These are phyloP conservation scores for Platerodrilus igneus DNA, from an alignment of 2,888 invertebrate genomes.

Conservation along the genomic window DNA sequence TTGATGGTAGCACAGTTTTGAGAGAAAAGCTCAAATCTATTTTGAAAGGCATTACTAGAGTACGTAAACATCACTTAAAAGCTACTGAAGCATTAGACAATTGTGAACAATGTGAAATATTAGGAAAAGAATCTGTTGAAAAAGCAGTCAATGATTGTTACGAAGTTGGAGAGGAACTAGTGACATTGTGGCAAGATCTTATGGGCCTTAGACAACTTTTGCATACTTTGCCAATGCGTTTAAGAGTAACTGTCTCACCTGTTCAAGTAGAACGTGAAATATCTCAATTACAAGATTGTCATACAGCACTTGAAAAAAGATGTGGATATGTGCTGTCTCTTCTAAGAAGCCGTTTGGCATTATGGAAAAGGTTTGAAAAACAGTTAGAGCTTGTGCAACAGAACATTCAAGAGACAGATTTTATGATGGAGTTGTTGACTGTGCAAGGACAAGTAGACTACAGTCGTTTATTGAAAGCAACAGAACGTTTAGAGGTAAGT, in stretches of 20 bases:
- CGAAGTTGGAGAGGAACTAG: slow-evolving; percentile 64
- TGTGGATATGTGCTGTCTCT: slow-evolving; percentile 64
- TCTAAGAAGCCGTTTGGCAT: slow-evolving; percentile 59
- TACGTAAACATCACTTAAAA: slow-evolving; percentile 64
- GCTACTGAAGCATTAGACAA: slow-evolving; percentile 60
- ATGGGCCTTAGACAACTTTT: slow-evolving; percentile 69
- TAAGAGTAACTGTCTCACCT: slow-evolving; percentile 73
- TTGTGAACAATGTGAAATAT: slow-evolving; percentile 67
- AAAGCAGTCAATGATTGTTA: slow-evolving; percentile 71
- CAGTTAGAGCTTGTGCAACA: slow-evolving; percentile 76
- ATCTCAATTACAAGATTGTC: slow-evolving; percentile 68
- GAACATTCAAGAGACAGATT: slow-evolving; percentile 79
- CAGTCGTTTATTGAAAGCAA: slow-evolving; percentile 74
- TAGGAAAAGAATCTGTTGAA: slow-evolving; percentile 73
- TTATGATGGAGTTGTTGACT: slow-evolving; percentile 80
- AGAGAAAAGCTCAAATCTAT: slow-evolving; percentile 70
- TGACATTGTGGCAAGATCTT: slow-evolving; percentile 71
- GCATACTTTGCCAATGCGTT: slow-evolving; percentile 71
- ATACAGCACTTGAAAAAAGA: slow-evolving; percentile 66
- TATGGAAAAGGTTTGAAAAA: slow-evolving; percentile 75
- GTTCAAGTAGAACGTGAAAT: slow-evolving; percentile 72
- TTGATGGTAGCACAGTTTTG: slow-evolving; percentile 69
- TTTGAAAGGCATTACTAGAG: slow-evolving; percentile 64
- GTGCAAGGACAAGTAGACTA: slow-evolving; percentile 83
- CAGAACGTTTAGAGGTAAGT: slow-evolving; percentile 78